Percentiles rank a stretch among this genome's conserved stretches.
These are phyloP conservation scores for Cisticola juncidis DNA, from an alignment of 2,113 vertebrate species.

Conservation along the genomic window DNA sequence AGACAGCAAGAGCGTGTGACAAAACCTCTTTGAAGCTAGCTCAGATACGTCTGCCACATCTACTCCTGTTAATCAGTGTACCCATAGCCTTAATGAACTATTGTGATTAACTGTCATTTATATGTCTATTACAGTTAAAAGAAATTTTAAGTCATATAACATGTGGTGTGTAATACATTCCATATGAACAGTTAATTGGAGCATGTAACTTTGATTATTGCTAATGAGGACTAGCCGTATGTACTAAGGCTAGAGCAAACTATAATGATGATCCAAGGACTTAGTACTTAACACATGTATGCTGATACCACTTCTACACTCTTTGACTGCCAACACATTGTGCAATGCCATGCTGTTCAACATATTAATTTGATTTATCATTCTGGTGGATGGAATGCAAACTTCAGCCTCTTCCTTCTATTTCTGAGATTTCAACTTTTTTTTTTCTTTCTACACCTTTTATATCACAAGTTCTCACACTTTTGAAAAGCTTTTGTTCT, in stretches of 20 bases:
- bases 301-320: neutral
- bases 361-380: neutral
- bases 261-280: constrained; percentile 24
- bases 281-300: constrained; percentile 37
- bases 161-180: constrained; percentile 61
- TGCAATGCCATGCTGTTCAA: neutral
- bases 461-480: neutral
- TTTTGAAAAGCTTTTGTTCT: neutral
- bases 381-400: neutral
- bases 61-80: neutral
- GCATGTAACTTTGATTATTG: constrained; percentile 56
- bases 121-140: constrained; percentile 38
- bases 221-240: constrained; percentile 58
- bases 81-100: neutral
- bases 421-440: neutral
- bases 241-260: neutral
- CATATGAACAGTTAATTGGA: constrained; percentile 56
- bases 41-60: constrained; percentile 9
- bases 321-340: constrained; percentile 17
- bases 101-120: constrained; percentile 52
- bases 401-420: neutral
- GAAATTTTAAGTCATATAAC: constrained; percentile 40
- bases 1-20: neutral
- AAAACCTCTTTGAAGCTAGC: constrained; percentile 24
- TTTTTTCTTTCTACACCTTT: neutral